phyloP scores from a whole-genome alignment of 2,797 vertebrate genomes.

The Argya squamiceps region DNA sequence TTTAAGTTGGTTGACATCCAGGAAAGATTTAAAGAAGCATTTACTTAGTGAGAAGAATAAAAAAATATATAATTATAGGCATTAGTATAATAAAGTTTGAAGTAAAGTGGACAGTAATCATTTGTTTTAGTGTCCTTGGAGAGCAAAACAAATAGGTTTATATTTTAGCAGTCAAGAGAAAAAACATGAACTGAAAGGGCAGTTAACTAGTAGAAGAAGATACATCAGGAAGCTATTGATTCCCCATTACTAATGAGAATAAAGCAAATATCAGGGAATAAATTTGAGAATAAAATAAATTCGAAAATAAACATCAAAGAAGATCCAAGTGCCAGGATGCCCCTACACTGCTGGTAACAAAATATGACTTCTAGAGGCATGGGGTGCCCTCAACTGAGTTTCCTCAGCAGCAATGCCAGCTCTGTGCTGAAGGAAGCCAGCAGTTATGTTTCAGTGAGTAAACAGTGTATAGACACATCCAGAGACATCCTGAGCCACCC shows the following conservation, averaged over 20 bases:
- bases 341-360: not conserved
- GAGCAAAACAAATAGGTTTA: not conserved
- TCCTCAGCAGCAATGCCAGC: not conserved
- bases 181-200: not conserved
- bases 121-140: not conserved
- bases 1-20: not conserved
- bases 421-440: not conserved
- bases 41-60: not conserved
- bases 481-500: not conserved
- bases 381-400: not conserved
- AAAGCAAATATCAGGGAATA: not conserved
- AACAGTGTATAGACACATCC: not conserved
- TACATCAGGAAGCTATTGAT: not conserved
- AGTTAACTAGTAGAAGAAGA: not conserved
- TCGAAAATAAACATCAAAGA: not conserved
- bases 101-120: not conserved
- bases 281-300: not conserved
- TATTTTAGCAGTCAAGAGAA: not conserved
- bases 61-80: not conserved
- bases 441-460: rapidly evolving
- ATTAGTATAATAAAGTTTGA: not conserved
- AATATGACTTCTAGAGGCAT: not conserved
- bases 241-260: not conserved
- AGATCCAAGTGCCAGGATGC: not conserved
- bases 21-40: not conserved